Percentiles rank a stretch among this genome's conserved stretches.
phyloP scores from a whole-genome alignment of 1,140 invertebrate species.

The Zophobas atratus region DNA sequence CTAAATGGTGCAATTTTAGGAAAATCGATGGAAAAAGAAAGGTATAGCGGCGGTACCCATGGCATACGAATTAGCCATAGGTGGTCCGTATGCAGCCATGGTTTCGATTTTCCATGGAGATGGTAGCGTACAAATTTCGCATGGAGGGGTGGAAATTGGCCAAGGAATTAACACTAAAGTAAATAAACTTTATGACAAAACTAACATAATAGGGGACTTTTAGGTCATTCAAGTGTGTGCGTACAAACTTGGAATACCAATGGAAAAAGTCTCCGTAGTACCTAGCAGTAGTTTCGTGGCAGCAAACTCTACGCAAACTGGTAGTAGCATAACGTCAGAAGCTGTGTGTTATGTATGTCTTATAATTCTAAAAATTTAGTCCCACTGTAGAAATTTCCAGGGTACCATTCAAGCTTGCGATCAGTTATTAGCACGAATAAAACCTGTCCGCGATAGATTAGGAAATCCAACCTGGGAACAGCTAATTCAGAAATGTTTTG shows the following conservation, averaged over 20 bases:
- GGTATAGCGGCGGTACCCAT: constrained; percentile 80
- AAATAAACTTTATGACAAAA: background rate
- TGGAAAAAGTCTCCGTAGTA: constrained; percentile 80
- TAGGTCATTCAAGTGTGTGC: constrained; percentile 84
- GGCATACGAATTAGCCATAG: constrained; percentile 75
- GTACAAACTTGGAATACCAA: constrained; percentile 78
- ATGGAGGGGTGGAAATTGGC: constrained; percentile 89
- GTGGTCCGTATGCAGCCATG: constrained; percentile 74
- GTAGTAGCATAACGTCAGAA: constrained; percentile 78
- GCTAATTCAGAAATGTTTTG: constrained; percentile 76
- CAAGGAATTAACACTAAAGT: constrained; percentile 84
- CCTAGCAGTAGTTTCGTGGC: constrained; percentile 75
- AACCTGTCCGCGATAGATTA: constrained; percentile 74
- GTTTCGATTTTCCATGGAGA: constrained; percentile 83
- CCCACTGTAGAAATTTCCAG: constrained; percentile 63
- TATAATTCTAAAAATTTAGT: background rate
- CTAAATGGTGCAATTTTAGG: constrained; percentile 38
- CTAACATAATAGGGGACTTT: background rate
- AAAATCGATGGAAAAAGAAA: constrained; percentile 85
- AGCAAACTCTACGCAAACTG: constrained; percentile 76
- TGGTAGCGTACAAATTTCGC: constrained; percentile 82
- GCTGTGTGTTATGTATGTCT: constrained; percentile 70
- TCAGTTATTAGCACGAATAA: constrained; percentile 74
- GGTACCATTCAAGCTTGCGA: constrained; percentile 80
- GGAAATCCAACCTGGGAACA: constrained; percentile 76